Conservation (phyloP, 2,888 invertebrate genomes). For the Drosophila atripex region DNA sequence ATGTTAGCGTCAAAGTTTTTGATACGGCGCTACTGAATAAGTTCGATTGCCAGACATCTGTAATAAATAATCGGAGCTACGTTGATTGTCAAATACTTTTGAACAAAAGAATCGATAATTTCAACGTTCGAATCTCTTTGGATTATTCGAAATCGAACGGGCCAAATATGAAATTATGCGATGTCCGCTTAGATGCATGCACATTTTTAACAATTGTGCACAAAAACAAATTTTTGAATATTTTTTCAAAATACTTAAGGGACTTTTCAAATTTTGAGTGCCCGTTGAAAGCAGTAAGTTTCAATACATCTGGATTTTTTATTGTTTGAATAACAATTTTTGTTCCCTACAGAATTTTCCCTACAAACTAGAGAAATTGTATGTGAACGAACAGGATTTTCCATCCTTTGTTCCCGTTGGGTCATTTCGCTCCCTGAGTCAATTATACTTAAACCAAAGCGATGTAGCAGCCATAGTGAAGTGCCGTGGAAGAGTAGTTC, state of each 20-base stretch:
- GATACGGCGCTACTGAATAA: conserved; percentile 11
- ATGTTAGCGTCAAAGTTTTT: conserved; percentile 10
- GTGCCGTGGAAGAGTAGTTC: not conserved
- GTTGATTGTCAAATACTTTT: conserved; percentile 24
- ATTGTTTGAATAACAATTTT: not conserved
- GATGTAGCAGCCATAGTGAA: not conserved
- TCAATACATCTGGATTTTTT: no score
- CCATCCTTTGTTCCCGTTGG: conserved; percentile 7
- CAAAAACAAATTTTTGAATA: conserved; percentile 12
- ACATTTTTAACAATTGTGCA: conserved; percentile 6
- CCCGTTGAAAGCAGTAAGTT: conserved; percentile 27
- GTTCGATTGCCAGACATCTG: conserved; percentile 7
- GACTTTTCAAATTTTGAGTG: conserved; percentile 14
- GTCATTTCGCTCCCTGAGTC: not conserved
- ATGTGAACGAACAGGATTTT: conserved; percentile 1
- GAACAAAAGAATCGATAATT: not conserved
- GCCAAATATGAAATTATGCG: conserved; percentile 22
- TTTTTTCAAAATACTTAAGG: conserved; percentile 7
- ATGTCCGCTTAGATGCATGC: conserved; percentile 18
- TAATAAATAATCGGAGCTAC: conserved; percentile 35
- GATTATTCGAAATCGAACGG: conserved; percentile 12
- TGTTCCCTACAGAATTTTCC: not conserved
- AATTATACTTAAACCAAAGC: not conserved
- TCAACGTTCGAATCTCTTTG: not conserved
- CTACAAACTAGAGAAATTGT: not conserved